Percentiles rank a stretch among this genome's conserved stretches.
Conservation (phyloP, 2,888 invertebrate genomes). For the Thereva unica region DNA sequence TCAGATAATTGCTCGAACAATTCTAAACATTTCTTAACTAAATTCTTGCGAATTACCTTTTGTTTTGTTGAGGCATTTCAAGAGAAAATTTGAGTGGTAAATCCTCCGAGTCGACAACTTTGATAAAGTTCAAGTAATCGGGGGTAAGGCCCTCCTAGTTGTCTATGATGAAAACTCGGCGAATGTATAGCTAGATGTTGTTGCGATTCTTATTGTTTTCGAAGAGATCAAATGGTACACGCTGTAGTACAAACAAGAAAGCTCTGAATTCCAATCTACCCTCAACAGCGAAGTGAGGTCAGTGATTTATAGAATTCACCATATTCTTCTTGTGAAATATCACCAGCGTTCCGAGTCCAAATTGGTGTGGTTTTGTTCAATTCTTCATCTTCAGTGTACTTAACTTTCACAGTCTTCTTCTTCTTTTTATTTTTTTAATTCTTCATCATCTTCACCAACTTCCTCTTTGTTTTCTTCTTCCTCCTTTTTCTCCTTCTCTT, state of each 20-base stretch:
- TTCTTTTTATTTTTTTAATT: slow-evolving; percentile 79
- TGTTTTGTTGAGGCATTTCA: slow-evolving; percentile 99
- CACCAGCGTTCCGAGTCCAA: slow-evolving; percentile 97
- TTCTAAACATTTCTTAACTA: slow-evolving; percentile 98
- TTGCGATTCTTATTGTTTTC: slow-evolving; percentile 98
- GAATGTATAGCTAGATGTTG: slow-evolving; percentile 96
- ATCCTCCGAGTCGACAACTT: slow-evolving; percentile 99
- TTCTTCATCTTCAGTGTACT: slow-evolving; percentile 97
- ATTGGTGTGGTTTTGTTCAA: slow-evolving; percentile 98
- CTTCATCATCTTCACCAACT: slow-evolving; percentile 65
- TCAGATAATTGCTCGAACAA: slow-evolving; percentile 95
- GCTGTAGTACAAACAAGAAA: slow-evolving; percentile 87
- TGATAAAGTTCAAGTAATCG: slow-evolving; percentile 93
- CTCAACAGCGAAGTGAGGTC: slow-evolving; percentile 93
- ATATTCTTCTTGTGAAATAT: slow-evolving; percentile 94
- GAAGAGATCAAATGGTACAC: slow-evolving; percentile 96
- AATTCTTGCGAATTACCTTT: slow-evolving; percentile 97
- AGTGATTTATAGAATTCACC: slow-evolving; percentile 98
- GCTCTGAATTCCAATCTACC: slow-evolving; percentile 95
- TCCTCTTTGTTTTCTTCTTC: slow-evolving; percentile 63
- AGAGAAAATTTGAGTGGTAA: slow-evolving; percentile 97
- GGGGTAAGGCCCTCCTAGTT: slow-evolving; percentile 99
- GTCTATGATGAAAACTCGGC: slow-evolving; percentile 99
- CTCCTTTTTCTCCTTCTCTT: slow-evolving; percentile 60
- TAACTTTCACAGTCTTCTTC: slow-evolving; percentile 97